These are phyloP conservation scores for Danio albolineatus DNA, from an alignment of 2,797 vertebrate species.

Conservation along the genomic window DNA sequence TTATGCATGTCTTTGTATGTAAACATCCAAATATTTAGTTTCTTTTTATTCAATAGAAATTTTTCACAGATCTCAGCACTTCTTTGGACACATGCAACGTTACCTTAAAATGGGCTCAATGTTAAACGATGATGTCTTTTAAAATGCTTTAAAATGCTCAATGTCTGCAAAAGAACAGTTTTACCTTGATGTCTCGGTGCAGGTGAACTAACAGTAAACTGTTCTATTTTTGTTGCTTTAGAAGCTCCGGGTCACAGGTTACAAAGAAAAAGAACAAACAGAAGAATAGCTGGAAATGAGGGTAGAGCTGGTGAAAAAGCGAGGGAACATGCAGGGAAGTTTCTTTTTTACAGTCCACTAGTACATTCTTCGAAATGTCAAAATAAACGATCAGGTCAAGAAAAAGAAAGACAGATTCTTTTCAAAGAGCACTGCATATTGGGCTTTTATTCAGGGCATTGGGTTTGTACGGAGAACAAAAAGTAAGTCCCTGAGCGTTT, in stretches of 20 bases:
- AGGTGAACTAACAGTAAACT: slow-evolving; percentile 57
- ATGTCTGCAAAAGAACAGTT: not conserved
- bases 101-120: no score
- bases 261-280: slow-evolving; percentile 18
- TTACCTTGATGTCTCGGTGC: slow-evolving; percentile 59
- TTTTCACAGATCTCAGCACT: no score
- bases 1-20: no score
- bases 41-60: no score
- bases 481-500: slow-evolving; percentile 64
- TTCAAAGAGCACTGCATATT: slow-evolving; percentile 20
- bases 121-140: no score
- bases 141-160: not conserved
- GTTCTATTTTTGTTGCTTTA: slow-evolving; percentile 43
- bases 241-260: slow-evolving; percentile 28
- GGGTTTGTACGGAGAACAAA: slow-evolving; percentile 29
- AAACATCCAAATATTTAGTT: no score
- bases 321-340: slow-evolving; percentile 37
- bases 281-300: not conserved
- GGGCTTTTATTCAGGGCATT: slow-evolving; percentile 58
- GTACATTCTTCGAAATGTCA: slow-evolving; percentile 55
- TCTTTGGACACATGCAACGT: no score
- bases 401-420: slow-evolving; percentile 47
- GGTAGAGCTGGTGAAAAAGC: slow-evolving; percentile 12
- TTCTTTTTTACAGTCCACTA: slow-evolving; percentile 1
- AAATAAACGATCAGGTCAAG: slow-evolving; percentile 50